phyloP scores from a whole-genome alignment of 2,797 vertebrate genomes.

The Natrix natrix region DNA sequence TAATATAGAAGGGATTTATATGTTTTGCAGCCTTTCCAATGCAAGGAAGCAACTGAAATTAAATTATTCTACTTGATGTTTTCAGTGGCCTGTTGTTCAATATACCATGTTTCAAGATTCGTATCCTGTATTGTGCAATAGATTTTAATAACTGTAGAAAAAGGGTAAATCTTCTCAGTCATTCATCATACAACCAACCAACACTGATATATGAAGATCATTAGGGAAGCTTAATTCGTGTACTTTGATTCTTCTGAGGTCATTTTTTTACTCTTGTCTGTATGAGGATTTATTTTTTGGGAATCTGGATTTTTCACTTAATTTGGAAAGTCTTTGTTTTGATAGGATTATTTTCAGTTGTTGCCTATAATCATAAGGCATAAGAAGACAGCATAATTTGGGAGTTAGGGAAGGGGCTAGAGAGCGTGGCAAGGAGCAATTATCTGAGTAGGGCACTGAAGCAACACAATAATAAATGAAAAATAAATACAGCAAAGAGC shows the following conservation, averaged over 20 bases:
- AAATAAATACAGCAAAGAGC: not conserved
- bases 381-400: not conserved
- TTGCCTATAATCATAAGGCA: not conserved
- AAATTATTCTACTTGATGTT: not conserved
- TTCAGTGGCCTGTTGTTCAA: not conserved
- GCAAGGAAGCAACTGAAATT: slow-evolving; percentile 7
- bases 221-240: not conserved
- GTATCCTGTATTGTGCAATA: not conserved
- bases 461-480: not conserved
- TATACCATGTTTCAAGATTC: not conserved
- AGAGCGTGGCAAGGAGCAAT: not conserved
- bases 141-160: not conserved
- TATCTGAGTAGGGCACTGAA: not conserved
- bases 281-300: not conserved
- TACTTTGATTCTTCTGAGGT: not conserved
- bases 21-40: not conserved
- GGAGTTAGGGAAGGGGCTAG: not conserved
- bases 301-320: not conserved
- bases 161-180: not conserved
- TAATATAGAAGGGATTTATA: slow-evolving; percentile 4
- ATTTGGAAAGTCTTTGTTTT: not conserved
- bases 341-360: not conserved
- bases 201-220: not conserved
- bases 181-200: not conserved
- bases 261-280: not conserved